Percentiles rank a stretch among this genome's conserved stretches.
phyloP scores from a whole-genome alignment of 2,797 vertebrate species.

The Rhodeus uyekii region DNA sequence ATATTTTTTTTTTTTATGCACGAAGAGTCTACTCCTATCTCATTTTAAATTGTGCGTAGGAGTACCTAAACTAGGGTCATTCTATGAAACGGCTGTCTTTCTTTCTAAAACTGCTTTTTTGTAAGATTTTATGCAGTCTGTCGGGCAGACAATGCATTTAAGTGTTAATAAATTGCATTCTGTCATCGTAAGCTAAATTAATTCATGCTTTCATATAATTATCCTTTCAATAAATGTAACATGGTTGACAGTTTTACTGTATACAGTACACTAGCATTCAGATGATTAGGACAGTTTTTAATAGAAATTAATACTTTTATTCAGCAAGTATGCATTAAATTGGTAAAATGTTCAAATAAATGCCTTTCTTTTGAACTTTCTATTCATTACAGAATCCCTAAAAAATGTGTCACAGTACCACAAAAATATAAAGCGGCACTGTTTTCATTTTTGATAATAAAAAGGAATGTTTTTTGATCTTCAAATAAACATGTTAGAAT shows the following conservation, averaged over 20 bases:
- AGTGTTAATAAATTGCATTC: background rate
- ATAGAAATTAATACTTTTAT: background rate
- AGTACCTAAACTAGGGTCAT: background rate
- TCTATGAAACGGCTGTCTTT: background rate
- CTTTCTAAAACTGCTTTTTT: background rate
- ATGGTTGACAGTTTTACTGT: background rate
- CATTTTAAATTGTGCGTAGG: constrained; percentile 1
- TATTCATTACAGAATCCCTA: background rate
- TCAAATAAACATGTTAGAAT: background rate
- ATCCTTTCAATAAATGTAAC: background rate
- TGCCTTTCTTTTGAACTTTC: background rate
- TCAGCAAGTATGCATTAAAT: background rate
- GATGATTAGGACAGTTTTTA: background rate
- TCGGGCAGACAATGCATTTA: background rate
- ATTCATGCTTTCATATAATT: background rate
- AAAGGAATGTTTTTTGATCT: background rate
- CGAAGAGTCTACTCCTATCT: constrained; percentile 25
- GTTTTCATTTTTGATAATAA: background rate
- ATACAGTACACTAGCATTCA: background rate
- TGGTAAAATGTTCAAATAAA: background rate
- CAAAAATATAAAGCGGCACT: background rate
- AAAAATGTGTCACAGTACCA: background rate
- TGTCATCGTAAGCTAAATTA: background rate
- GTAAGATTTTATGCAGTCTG: background rate
- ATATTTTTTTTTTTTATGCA: background rate